Evolutionary conservation across 2,113 vertebrate species (phyloP), one percentile per base, ranked within the genome.

Genomic region (Amazona guildingii): DNA sequence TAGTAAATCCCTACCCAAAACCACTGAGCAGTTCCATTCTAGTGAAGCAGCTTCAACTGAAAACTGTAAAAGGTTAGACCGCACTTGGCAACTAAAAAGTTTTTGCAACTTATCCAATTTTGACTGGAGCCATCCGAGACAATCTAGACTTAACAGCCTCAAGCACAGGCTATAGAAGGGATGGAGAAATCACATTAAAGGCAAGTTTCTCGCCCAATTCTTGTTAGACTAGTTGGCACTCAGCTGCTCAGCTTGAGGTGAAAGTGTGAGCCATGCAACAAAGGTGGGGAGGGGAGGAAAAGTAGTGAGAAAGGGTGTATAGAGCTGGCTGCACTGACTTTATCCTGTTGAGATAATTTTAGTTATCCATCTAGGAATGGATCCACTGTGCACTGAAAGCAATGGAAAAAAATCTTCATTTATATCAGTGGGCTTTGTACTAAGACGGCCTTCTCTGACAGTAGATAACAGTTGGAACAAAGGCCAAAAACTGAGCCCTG

Each of bases 261-360:
- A 68, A 57, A 84, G 48, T 43, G 76, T 48, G 51, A 92, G 64
- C 55, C 86, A 55, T 81, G 85, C 93, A 88, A 73, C 15, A n/a
- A 64, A 33, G 39, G 44, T 20, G 21, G 23, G 48, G 43, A 81
- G 29, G 24, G 25, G 27, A 54, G 46, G 31, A 44, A 61, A 33
- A 90, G 17, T 9, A 91, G 51, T 75, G 39, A 43, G 27, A 18
- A 90, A 5, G 24, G 31, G 8, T 49, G 9, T 13, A 73, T 2
- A 77, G 48, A 95, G 46, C 33, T 90, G 79, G n/a, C 76, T 88
- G 83, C 69, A 88, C 94, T 90, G 73, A 96, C 95, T 95, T 92
- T 61, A 39, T 62, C 25, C 39, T 83, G 76, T 44, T 78, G 90
- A 44, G 61, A 79, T 51, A 93, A 94, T 78, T 83, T 78, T 80